A percentile compares a stretch with the other conserved stretches of the same genome.
These are phyloP conservation scores for Glaucidium brasilianum DNA, from an alignment of 2,113 vertebrate species.

Conservation along the genomic window DNA sequence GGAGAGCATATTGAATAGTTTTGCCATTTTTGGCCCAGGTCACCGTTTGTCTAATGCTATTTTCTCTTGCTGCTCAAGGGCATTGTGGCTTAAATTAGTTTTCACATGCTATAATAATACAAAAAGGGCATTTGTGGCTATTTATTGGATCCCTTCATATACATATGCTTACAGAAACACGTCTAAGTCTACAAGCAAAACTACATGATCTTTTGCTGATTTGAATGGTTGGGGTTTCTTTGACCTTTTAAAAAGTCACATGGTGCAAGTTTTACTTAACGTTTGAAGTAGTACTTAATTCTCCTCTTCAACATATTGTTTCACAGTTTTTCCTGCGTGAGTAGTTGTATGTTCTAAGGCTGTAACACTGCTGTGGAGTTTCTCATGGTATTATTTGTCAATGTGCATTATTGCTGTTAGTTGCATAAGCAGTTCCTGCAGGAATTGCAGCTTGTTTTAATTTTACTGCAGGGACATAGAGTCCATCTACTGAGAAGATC, in stretches of 20 bases:
- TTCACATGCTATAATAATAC: slow-evolving; percentile 21
- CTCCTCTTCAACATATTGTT: background rate
- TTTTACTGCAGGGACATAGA: slow-evolving; percentile 61
- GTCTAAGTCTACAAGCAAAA: background rate
- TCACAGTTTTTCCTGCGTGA: background rate
- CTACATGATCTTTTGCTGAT: fast-evolving
- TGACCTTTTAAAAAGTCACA: background rate
- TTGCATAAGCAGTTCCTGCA: slow-evolving; percentile 79
- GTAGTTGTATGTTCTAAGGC: background rate
- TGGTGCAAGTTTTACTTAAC: background rate
- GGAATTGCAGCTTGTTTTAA: slow-evolving; percentile 59
- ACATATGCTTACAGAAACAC: background rate
- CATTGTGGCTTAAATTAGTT: slow-evolving; percentile 62
- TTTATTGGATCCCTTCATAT: background rate
- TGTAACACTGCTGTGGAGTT: background rate
- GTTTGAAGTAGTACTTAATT: background rate
- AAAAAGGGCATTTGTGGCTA: background rate
- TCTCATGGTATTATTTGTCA: background rate
- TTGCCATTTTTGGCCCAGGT: slow-evolving; percentile 79
- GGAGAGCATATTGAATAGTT: slow-evolving; percentile 75
- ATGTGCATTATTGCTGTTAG: slow-evolving; percentile 57
- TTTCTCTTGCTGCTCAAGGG: slow-evolving; percentile 68
- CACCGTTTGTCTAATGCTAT: slow-evolving; percentile 70
- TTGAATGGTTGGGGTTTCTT: background rate
- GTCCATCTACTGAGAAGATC: background rate